Conservation (phyloP, 1,140 invertebrate genomes). For the Rhopalosiphum padi region DNA sequence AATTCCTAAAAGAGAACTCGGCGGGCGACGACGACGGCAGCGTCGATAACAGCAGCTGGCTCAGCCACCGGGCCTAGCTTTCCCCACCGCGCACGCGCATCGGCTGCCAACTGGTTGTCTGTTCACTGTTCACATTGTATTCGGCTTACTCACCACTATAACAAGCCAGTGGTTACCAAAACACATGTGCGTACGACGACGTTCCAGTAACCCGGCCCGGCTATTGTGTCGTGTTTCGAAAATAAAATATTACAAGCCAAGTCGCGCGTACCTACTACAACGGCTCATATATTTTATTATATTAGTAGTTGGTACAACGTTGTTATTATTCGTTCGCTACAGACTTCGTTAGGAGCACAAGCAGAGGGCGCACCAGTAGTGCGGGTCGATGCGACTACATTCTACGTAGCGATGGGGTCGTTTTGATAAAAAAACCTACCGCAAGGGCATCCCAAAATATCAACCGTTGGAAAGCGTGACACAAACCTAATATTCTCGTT, state of each 20-base stretch:
- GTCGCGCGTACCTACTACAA: not conserved
- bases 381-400: conserved; percentile 39
- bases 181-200: not conserved
- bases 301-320: not conserved
- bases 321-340: not conserved
- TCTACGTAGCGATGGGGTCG: conserved; percentile 47
- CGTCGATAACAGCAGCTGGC: conserved; percentile 17
- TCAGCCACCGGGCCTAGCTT: conserved; percentile 30
- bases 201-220: not conserved
- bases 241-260: not conserved
- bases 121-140: conserved; percentile 51
- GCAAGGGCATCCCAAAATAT: conserved; percentile 47
- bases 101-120: conserved; percentile 40
- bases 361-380: conserved; percentile 26
- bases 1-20: conserved; percentile 27
- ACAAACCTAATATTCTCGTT: not conserved
- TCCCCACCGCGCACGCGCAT: conserved; percentile 50
- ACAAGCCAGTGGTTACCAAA: conserved; percentile 30
- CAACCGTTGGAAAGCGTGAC: not conserved
- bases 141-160: conserved; percentile 49
- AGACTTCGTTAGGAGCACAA: not conserved
- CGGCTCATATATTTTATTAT: not conserved
- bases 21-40: not conserved
- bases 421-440: conserved; percentile 38
- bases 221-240: not conserved